Percentiles rank a stretch among this genome's conserved stretches.
Evolutionary conservation across 2,797 vertebrate genomes (phyloP).

Genomic region (Serranus cabrilla): DNA sequence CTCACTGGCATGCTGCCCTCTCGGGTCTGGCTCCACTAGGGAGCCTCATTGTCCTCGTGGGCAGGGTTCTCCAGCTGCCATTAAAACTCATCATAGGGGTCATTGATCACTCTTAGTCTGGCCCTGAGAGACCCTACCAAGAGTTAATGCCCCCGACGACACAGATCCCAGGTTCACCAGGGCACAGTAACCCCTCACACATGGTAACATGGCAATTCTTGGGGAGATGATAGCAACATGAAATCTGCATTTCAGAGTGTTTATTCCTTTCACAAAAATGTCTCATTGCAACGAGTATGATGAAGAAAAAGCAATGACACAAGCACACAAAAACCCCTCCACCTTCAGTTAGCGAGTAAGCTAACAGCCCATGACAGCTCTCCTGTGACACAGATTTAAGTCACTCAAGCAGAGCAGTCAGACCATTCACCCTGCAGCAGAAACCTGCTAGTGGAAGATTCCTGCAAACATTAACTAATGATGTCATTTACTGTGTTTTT

Average conservation of each 20-base stretch:
- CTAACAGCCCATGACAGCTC: slow-evolving; percentile 19
- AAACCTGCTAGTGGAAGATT: slow-evolving; percentile 14
- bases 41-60: too few relatives aligned
- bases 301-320: neutral
- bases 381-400: slow-evolving; percentile 19
- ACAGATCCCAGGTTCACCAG: too few relatives aligned
- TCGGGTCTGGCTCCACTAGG: too few relatives aligned
- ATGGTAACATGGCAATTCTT: too few relatives aligned
- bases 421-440: slow-evolving; percentile 10
- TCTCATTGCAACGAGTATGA: neutral
- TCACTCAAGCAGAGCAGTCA: slow-evolving; percentile 14
- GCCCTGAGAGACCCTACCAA: too few relatives aligned
- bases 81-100: too few relatives aligned
- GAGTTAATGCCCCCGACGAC: too few relatives aligned
- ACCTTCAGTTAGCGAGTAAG: neutral
- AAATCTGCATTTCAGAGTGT: neutral
- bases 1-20: too few relatives aligned
- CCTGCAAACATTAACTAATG: slow-evolving; percentile 58
- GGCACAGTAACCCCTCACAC: too few relatives aligned
- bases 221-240: too few relatives aligned
- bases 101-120: too few relatives aligned
- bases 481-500: slow-evolving; percentile 18
- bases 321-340: neutral
- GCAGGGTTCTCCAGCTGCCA: too few relatives aligned
- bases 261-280: neutral